Conservation (phyloP, 2,888 invertebrate genomes). For the Magallana nippona region DNA sequence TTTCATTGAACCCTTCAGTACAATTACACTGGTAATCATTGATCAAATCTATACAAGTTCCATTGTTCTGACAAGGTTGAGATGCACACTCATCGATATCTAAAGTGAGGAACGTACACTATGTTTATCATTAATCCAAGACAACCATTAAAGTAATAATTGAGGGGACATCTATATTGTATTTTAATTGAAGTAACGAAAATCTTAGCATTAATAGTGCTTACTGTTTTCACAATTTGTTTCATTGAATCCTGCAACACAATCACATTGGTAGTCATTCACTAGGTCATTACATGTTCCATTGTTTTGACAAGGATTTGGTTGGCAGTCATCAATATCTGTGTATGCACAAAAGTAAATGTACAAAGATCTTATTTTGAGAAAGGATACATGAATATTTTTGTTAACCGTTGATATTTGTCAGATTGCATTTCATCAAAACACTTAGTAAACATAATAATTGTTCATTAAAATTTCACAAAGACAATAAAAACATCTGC, state of each 20-base stretch:
- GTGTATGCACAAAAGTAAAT: not conserved
- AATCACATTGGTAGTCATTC: not conserved
- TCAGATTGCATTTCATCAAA: no score
- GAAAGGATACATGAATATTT: not conserved
- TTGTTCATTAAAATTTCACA: no score
- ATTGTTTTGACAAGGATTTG: slow-evolving; percentile 13
- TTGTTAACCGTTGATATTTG: no score
- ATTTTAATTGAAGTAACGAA: not conserved
- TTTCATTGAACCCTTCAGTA: no score
- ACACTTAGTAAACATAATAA: no score
- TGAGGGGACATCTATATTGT: not conserved
- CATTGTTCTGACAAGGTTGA: no score
- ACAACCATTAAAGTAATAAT: not conserved
- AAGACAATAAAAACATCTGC: no score
- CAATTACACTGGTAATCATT: no score
- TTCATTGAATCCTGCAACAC: slow-evolving; percentile 4
- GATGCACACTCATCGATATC: no score
- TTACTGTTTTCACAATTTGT: slow-evolving; percentile 4
- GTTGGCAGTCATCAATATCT: slow-evolving; percentile 28
- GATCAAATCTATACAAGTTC: no score
- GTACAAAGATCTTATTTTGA: not conserved
- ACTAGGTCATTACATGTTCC: slow-evolving; percentile 19
- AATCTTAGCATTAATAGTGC: not conserved
- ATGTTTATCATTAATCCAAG: no score
- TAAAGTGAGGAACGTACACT: no score